Conservation (phyloP, 2,797 vertebrate species). For the Gallinago solitaria region DNA sequence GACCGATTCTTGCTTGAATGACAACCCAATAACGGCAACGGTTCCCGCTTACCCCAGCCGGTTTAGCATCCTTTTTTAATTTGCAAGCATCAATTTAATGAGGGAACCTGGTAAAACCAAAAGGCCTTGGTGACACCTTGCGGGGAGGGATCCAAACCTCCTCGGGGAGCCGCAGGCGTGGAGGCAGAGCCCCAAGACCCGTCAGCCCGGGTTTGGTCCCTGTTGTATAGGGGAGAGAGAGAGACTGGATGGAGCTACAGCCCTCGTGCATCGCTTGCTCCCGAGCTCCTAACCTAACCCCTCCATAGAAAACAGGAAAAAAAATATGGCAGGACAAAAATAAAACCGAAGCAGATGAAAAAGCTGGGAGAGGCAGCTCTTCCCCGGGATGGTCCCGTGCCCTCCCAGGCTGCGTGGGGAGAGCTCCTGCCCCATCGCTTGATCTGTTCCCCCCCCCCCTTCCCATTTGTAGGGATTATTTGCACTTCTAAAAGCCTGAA, state of each 20-base stretch:
- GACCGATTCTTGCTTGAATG: not conserved
- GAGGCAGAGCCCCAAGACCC: not conserved
- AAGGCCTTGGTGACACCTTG: fast-evolving
- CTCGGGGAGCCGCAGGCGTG: fast-evolving
- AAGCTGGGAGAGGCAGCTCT: not conserved
- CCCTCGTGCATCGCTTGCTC: not conserved
- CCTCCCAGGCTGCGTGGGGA: not conserved
- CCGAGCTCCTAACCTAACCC: not conserved
- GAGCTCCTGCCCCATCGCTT: not conserved
- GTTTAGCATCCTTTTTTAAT: not conserved
- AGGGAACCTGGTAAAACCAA: not conserved
- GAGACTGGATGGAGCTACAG: not conserved
- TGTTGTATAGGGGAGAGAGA: not conserved
- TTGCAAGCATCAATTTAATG: fast-evolving
- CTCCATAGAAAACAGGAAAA: not conserved
- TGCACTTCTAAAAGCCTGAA: constrained; percentile 38
- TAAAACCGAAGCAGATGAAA: not conserved
- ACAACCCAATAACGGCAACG: not conserved
- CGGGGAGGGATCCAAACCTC: fast-evolving
- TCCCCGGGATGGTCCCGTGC: not conserved
- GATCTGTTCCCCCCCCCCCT: not conserved
- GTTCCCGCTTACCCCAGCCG: fast-evolving
- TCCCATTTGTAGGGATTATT: constrained; percentile 11
- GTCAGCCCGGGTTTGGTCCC: not conserved
- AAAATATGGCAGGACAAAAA: not conserved